These are phyloP conservation scores for Drosophila colorata DNA, from an alignment of 2,888 invertebrate species.

Conservation along the genomic window DNA sequence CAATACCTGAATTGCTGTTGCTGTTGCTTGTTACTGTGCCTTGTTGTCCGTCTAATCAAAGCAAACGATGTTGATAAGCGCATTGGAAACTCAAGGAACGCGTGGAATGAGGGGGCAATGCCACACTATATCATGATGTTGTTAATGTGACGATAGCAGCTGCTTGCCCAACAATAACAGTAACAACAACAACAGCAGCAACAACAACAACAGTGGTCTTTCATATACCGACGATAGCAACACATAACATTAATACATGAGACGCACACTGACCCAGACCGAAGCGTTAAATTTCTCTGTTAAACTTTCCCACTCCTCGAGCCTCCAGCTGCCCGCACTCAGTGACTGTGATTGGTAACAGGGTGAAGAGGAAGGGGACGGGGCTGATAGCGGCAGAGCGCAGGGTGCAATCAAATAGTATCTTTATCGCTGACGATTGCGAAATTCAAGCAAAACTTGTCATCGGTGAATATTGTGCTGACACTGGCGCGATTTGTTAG, in stretches of 20 bases:
- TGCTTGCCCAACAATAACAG: constrained; percentile 13
- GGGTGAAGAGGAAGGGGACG: not conserved
- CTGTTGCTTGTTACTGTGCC: constrained; percentile 12
- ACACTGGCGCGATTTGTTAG: constrained; percentile 55
- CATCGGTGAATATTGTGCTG: constrained; percentile 76
- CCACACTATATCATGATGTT: constrained; percentile 41
- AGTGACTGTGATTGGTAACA: constrained; percentile 24
- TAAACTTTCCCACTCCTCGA: constrained; percentile 28
- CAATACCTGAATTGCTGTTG: constrained; percentile 30
- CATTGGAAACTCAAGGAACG: constrained; percentile 10
- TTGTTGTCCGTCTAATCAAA: constrained; percentile 52
- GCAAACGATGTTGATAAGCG: constrained; percentile 45
- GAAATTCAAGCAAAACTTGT: constrained; percentile 78
- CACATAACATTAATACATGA: constrained; percentile 20
- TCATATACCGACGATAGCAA: constrained; percentile 37
- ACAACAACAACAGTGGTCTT: constrained; percentile 49
- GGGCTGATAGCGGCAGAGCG: constrained; percentile 10
- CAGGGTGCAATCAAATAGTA: constrained; percentile 54
- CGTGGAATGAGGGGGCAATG: constrained; percentile 41
- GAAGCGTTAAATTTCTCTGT: constrained; percentile 71
- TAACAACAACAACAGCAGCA: constrained; percentile 41
- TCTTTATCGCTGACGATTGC: constrained; percentile 75
- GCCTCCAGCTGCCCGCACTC: constrained; percentile 12
- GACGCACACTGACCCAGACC: constrained; percentile 19
- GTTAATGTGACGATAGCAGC: constrained; percentile 54